Conservation (phyloP, 2,113 vertebrate species). For the Trachemys scripta region DNA sequence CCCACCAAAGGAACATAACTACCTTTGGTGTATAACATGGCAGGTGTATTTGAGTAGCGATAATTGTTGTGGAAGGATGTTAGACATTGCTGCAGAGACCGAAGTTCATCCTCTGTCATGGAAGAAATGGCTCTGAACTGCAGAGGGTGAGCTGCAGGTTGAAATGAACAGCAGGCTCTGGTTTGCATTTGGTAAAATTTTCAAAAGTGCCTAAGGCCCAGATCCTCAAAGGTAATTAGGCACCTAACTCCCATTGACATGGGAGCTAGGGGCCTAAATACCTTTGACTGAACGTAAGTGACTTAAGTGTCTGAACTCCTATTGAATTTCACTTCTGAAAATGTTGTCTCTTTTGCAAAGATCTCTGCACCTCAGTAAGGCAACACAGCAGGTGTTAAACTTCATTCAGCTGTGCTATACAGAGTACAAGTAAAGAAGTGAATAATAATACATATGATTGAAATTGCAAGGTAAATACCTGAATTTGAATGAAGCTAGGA, state of each 20-base stretch:
- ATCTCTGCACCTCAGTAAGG: neutral
- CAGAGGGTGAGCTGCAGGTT: neutral
- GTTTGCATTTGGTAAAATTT: neutral
- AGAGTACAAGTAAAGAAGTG: neutral
- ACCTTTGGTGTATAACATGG: neutral
- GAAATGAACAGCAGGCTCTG: neutral
- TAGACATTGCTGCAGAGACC: neutral
- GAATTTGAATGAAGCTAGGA: neutral
- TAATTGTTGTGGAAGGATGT: neutral
- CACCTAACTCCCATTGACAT: too few species aligned
- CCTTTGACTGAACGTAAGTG: too few species aligned
- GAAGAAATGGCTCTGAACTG: neutral
- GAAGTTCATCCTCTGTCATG: neutral
- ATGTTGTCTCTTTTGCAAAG: neutral
- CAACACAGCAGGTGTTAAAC: neutral
- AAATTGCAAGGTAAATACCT: neutral
- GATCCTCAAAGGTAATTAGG: too few species aligned
- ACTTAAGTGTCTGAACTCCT: neutral
- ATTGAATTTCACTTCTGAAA: neutral
- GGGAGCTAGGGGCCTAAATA: too few species aligned
- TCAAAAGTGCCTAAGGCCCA: neutral
- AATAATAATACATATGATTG: neutral
- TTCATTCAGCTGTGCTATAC: neutral
- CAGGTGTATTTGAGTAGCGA: neutral
- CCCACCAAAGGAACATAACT: neutral